A percentile compares a stretch with the other conserved stretches of the same genome.
Conservation (phyloP, 1,140 invertebrate genomes). For the Caenorhabditis tropicalis region DNA sequence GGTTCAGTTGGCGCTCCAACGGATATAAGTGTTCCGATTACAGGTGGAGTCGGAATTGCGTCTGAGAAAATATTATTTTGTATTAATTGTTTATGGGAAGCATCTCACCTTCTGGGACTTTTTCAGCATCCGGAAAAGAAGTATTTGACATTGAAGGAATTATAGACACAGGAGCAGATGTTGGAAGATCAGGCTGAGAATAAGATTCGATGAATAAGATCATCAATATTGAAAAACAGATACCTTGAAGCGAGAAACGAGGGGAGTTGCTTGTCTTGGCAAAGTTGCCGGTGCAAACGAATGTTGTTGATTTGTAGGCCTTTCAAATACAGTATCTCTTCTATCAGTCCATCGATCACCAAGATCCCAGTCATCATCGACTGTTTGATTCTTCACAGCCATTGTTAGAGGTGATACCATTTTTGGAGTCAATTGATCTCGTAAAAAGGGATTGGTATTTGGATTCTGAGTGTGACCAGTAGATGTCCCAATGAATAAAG, state of each 20-base stretch:
- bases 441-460: conserved; percentile 37
- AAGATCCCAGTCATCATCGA: background rate
- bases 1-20: background rate
- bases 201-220: too few species aligned
- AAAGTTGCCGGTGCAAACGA: conserved; percentile 47
- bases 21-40: background rate
- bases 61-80: background rate
- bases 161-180: conserved; percentile 10
- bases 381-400: background rate
- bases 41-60: background rate
- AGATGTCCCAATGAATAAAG: conserved; percentile 8
- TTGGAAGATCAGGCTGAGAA: background rate
- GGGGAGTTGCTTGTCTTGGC: conserved; percentile 47
- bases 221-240: background rate
- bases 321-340: conserved; percentile 12
- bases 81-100: background rate
- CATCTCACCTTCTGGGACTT: background rate
- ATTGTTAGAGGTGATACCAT: background rate
- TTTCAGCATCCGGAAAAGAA: background rate
- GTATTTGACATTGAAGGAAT: conserved; percentile 7
- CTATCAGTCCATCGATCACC: conserved; percentile 18
- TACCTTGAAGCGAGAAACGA: conserved; percentile 13
- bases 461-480: background rate
- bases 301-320: background rate
- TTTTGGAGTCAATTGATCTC: conserved; percentile 11